Evolutionary conservation across 2,888 invertebrate species (phyloP), one percentile per base, ranked within the genome.

Genomic region (Sepiola atlantica): DNA sequence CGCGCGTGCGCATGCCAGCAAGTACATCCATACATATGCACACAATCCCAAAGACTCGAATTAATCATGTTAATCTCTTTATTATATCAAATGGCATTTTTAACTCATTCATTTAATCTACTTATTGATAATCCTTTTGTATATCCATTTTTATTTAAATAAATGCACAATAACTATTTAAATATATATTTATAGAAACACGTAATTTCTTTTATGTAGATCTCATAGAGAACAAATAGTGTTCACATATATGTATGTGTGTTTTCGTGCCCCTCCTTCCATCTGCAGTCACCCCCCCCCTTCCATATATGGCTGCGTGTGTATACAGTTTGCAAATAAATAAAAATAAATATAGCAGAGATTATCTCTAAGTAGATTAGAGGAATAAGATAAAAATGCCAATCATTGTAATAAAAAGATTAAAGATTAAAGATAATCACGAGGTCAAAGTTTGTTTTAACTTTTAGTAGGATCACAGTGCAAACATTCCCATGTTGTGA

Each of bases 11-110:
- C 32, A 91, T 35, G 32, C 28, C 32, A n/a, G 32, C 10, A 91
- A 12, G 32, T 32, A 91, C 32, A 91, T 91, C 12, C n/a, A 91
- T 21, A 35, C 35, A 35, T 6, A 91, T 91, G 21, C 2, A 35
- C 18, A 45, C 16, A 92, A 24, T 28, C n/a, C 28, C 8, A 90
- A 28, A 14, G 35, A 35, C 45, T 45, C 4, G 8, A 28, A 92
- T 92, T 54, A 92, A 91, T 91, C 91, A 91, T 45, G 24, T 45
- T 28, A 91, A 91, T 45, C 54, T 91, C 91, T 91, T 91, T 35
- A 91, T 91, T 91, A 91, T 28, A 45, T 91, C 35, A 91, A 91
- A 91, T 45, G 28, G 91, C 54, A 91, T 91, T 91, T 91, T 35
- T 45, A 91, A 91, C 21, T 35, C 54, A 91, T 91, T 45, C 45